Evolutionary conservation across 2,888 invertebrate genomes (phyloP).

Genomic region (Ephialtes manifestator): DNA sequence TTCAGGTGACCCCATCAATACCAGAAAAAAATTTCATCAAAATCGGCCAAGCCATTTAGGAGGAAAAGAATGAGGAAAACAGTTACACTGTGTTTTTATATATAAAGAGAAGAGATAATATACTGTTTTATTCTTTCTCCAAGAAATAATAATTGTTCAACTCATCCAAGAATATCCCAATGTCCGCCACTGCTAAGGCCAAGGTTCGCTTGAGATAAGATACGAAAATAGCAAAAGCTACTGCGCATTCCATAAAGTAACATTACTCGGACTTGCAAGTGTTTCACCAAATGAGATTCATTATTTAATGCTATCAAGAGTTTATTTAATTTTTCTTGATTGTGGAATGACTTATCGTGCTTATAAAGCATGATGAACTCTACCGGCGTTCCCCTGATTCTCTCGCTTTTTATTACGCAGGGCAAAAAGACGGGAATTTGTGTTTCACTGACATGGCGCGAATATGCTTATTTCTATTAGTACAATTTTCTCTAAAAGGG

Average conservation of each 20-base stretch:
- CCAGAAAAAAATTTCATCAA: too few relatives aligned
- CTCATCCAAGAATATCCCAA: constrained; percentile 23
- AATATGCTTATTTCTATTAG: too few relatives aligned
- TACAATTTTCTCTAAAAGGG: too few relatives aligned
- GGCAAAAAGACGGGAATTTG: too few relatives aligned
- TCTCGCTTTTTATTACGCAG: background rate
- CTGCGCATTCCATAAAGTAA: background rate
- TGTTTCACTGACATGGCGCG: too few relatives aligned
- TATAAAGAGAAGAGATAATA: too few relatives aligned
- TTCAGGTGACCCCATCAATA: too few relatives aligned
- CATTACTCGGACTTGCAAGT: background rate
- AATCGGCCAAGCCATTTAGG: too few relatives aligned
- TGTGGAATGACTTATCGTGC: background rate
- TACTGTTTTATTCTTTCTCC: background rate
- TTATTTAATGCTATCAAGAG: background rate
- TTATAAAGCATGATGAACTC: background rate
- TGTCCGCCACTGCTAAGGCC: constrained; percentile 30
- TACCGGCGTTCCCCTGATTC: background rate
- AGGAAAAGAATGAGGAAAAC: too few relatives aligned
- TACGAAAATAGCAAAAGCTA: constrained; percentile 24
- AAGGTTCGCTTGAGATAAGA: constrained; percentile 60
- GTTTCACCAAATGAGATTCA: constrained; percentile 25
- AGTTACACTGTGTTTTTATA: too few relatives aligned
- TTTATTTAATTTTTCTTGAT: background rate
- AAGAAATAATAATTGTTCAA: background rate